Evolutionary conservation across 2,113 vertebrate species (phyloP).

Genomic region (Pelobates fuscus): DNA sequence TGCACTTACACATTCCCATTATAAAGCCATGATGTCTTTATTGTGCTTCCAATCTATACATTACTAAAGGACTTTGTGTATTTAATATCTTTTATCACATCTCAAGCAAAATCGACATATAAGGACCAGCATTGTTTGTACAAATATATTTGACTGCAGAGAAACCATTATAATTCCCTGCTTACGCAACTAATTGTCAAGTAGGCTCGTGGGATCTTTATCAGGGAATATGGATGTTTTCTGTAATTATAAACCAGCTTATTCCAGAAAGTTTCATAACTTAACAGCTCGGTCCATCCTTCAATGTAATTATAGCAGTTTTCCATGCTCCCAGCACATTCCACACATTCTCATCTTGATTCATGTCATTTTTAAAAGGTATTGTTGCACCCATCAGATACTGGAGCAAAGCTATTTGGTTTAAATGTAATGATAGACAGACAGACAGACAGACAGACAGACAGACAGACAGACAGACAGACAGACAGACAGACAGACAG

Average conservation of each 20-base stretch:
- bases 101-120: neutral
- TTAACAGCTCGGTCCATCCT: slow-evolving; percentile 8
- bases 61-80: neutral
- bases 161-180: neutral
- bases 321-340: slow-evolving; percentile 39
- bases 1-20: too few species aligned
- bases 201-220: slow-evolving; percentile 2
- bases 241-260: slow-evolving; percentile 20
- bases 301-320: slow-evolving; percentile 24
- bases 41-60: too few species aligned
- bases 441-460: too few species aligned
- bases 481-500: too few species aligned
- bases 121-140: neutral
- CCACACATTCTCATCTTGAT: slow-evolving; percentile 55
- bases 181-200: neutral
- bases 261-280: slow-evolving; percentile 13
- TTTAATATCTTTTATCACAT: neutral
- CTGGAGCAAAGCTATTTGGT: slow-evolving; percentile 60
- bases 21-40: too few species aligned
- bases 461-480: too few species aligned
- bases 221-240: slow-evolving; percentile 8
- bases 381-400: slow-evolving; percentile 58
- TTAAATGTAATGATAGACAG: too few species aligned
- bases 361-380: slow-evolving; percentile 62
- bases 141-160: neutral